A percentile compares a stretch with the other conserved stretches of the same genome.
phyloP scores from a whole-genome alignment of 2,888 invertebrate species.

The Bursaphelenchus okinawaensis region DNA sequence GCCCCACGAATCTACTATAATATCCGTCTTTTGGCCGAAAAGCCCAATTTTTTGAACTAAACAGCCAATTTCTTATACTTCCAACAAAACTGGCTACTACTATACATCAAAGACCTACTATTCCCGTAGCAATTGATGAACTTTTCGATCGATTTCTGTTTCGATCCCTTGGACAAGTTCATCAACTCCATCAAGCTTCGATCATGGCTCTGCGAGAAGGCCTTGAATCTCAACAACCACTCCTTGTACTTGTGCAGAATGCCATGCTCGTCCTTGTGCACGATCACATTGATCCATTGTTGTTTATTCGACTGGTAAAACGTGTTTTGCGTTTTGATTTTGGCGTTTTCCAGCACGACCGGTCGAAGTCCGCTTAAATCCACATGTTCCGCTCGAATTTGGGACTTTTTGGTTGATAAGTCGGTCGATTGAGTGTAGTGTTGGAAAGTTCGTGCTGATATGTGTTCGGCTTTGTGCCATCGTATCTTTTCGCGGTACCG shows the following conservation, averaged over 20 bases:
- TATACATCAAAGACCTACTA: no score
- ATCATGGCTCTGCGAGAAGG: background rate
- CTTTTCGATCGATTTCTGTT: background rate
- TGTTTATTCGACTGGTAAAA: background rate
- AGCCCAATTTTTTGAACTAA: no score
- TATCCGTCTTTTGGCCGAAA: no score
- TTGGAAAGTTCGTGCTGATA: background rate
- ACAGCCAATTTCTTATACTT: background rate
- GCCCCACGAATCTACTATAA: no score
- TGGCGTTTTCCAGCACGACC: background rate
- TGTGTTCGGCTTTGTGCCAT: background rate
- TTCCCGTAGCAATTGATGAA: no score
- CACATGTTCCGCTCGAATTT: background rate
- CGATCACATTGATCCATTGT: background rate
- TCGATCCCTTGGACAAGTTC: background rate
- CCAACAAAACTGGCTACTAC: no score
- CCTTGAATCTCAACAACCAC: background rate
- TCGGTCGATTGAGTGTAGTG: background rate
- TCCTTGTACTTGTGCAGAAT: background rate
- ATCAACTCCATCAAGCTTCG: background rate
- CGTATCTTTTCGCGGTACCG: constrained; percentile 5
- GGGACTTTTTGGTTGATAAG: background rate
- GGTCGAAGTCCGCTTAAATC: background rate
- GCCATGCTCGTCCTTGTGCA: background rate
- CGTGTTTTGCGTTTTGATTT: background rate